A percentile compares a stretch with the other conserved stretches of the same genome.
phyloP scores from a whole-genome alignment of 1,140 invertebrate genomes.

The Cotesia glomerata region DNA sequence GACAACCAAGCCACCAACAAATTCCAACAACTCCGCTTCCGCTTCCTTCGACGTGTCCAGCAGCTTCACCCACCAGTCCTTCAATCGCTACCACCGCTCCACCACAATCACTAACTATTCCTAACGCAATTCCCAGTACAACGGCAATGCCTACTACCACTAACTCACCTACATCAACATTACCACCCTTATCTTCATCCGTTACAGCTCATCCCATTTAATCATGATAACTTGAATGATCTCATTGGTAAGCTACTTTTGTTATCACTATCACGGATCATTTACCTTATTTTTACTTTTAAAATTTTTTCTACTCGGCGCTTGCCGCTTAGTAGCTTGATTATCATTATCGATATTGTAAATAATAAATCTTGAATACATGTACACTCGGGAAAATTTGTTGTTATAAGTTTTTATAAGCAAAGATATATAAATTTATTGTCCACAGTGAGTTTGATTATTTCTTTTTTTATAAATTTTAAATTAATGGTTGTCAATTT shows the following conservation, averaged over 20 bases:
- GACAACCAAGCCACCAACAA: constrained; percentile 55
- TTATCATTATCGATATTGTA: no score
- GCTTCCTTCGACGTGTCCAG: constrained; percentile 44
- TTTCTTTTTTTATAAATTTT: no score
- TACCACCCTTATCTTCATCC: constrained; percentile 1
- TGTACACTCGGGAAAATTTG: no score
- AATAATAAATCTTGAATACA: no score
- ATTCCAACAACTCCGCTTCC: constrained; percentile 55
- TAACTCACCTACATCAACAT: constrained; percentile 5
- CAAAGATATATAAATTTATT: no score
- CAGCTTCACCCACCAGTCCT: constrained; percentile 45
- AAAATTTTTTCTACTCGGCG: neutral
- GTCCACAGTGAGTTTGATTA: no score
- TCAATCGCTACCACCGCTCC: constrained; percentile 17
- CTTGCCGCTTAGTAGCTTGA: neutral
- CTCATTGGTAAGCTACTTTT: constrained; percentile 2
- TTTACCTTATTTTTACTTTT: neutral
- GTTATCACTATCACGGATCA: neutral
- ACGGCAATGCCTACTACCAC: neutral
- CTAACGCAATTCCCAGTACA: constrained; percentile 32
- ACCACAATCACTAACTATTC: constrained; percentile 8
- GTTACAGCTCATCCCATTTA: constrained; percentile 15
- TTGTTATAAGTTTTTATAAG: no score
- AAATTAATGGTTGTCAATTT: no score
- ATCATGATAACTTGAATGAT: constrained; percentile 1